phyloP scores from a whole-genome alignment of 2,888 invertebrate genomes.

The Oscheius sp. region DNA sequence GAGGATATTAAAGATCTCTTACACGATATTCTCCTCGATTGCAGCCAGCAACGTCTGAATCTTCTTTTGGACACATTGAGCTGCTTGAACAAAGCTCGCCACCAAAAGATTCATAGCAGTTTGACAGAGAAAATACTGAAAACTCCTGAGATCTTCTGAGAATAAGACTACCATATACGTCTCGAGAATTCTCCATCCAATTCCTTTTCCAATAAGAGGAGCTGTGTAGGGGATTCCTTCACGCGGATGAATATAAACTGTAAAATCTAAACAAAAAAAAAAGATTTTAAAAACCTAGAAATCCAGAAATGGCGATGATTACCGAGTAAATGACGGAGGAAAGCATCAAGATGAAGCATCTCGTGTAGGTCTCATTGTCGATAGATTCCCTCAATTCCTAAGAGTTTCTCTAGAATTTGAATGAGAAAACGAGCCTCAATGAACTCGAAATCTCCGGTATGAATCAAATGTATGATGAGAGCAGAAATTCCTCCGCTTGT shows the following conservation, averaged over 20 bases:
- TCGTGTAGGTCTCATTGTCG: background rate
- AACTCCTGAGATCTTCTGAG: background rate
- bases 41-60: background rate
- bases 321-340: background rate
- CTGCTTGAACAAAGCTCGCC: background rate
- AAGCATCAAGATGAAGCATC: background rate
- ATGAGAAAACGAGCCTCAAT: background rate
- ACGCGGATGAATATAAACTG: background rate
- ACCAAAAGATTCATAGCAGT: background rate
- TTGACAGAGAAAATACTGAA: slow-evolving; percentile 10
- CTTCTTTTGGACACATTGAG: background rate
- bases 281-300: background rate
- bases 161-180: background rate
- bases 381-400: background rate
- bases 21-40: background rate
- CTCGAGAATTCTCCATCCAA: background rate
- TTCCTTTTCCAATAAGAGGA: background rate
- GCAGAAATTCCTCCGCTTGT: background rate
- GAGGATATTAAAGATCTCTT: background rate
- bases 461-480: background rate
- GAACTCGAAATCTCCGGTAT: background rate
- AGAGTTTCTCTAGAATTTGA: background rate
- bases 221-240: background rate
- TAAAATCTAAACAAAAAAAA: background rate
- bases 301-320: background rate